A percentile compares a stretch with the other conserved stretches of the same genome.
phyloP scores from a whole-genome alignment of 2,888 invertebrate species.

The Campaea margaritaria region DNA sequence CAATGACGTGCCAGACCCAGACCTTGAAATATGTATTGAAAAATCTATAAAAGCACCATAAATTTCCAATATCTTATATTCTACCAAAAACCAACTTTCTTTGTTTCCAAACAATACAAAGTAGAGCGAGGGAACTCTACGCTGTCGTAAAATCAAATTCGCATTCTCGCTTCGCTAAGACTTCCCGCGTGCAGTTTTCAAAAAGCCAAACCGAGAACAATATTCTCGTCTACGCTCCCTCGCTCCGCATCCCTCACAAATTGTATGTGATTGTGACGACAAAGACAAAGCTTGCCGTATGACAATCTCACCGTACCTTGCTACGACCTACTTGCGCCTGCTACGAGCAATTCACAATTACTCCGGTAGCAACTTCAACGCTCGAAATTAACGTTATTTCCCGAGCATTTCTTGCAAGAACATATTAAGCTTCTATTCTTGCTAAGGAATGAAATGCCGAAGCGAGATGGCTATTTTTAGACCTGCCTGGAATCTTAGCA shows the following conservation, averaged over 20 bases:
- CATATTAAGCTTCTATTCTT: constrained; percentile 23
- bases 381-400: constrained; percentile 18
- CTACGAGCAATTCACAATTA: constrained; percentile 28
- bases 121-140: neutral
- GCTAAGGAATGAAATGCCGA: constrained; percentile 22
- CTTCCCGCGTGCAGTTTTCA: constrained; percentile 31
- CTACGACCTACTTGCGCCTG: neutral
- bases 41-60: too few species aligned
- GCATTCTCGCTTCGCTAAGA: constrained; percentile 8
- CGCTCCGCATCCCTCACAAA: constrained; percentile 41
- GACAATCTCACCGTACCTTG: constrained; percentile 12
- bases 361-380: constrained; percentile 2
- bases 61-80: neutral
- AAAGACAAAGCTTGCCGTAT: constrained; percentile 41
- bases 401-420: constrained; percentile 19
- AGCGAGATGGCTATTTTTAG: constrained; percentile 23
- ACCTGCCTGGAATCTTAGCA: constrained; percentile 17
- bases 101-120: constrained; percentile 7
- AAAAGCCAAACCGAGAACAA: constrained; percentile 28
- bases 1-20: too few species aligned
- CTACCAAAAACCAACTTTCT: neutral
- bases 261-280: constrained; percentile 51
- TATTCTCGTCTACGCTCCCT: constrained; percentile 28
- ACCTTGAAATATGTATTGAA: too few species aligned
- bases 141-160: constrained; percentile 23